These are phyloP conservation scores for Malurus splendens DNA, from an alignment of 2,797 vertebrate species.

Conservation along the genomic window DNA sequence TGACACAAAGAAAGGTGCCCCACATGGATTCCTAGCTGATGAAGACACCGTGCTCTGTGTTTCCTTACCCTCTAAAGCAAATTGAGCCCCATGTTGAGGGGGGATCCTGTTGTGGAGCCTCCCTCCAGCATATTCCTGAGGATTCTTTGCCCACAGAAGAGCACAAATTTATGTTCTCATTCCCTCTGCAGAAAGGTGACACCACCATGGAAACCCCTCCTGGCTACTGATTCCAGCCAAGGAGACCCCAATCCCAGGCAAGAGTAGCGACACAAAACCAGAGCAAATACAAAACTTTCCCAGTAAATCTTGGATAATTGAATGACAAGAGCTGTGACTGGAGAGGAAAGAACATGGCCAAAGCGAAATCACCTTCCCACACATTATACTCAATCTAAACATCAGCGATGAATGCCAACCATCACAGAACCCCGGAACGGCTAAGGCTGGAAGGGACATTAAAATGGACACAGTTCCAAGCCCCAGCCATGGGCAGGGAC, in stretches of 20 bases:
- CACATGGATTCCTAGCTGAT: fast-evolving
- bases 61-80: not conserved
- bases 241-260: not conserved
- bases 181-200: not conserved
- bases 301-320: not conserved
- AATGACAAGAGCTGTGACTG: not conserved
- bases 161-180: not conserved
- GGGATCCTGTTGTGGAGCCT: not conserved
- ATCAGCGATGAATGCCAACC: not conserved
- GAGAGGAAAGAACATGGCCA: not conserved
- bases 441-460: fast-evolving
- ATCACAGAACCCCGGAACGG: not conserved
- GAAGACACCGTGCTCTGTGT: not conserved
- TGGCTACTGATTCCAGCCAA: not conserved
- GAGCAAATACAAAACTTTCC: not conserved
- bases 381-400: not conserved
- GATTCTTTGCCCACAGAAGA: not conserved
- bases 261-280: not conserved
- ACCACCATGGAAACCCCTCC: not conserved
- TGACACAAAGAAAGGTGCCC: not conserved
- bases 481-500: not conserved
- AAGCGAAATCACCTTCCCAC: not conserved
- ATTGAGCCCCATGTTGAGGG: fast-evolving
- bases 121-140: not conserved
- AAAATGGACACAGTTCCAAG: not conserved